Base-by-base conservation (phyloP, 2,113 vertebrate species). In the Corvus hawaiiensis region DNA sequence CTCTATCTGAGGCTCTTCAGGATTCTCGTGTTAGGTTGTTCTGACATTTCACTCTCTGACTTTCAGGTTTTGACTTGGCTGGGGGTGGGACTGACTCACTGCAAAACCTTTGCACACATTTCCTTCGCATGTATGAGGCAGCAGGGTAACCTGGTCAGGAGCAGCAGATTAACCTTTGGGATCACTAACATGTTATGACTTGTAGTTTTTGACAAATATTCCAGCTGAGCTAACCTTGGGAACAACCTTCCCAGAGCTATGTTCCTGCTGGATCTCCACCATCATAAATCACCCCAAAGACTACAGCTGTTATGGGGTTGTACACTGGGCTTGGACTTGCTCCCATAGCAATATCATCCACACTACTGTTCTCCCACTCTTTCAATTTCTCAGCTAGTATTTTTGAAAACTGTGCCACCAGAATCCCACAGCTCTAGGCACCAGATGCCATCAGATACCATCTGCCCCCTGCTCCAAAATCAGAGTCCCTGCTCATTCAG, bases 251-350 rank as follows among this genome's bases (percentile, higher is more conserved):
- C 55, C 71, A 71, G 56, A 94, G 48, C 74, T 83, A 10, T 69
- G n/a, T 11, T 84, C 62, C 69, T 87, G 28, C 24, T 92, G 54
- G 55, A 71, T 63, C 43, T 89, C 46, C 37, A 39, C 21, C 59
- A 66, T 33, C 71, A 51, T 76, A 96, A 93, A 93, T 96, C 63
- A 83, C 48, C 72, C 63, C 72, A 78, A 90, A 94, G 61, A 67
- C 68, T 74, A 32, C 32, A 67, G 85, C 39, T 94, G 68, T 44
- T 52, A 8, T 26, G 35, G 23, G 5, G 10, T 19, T 84, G 7
- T 67, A 23, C 0, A 3, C 73, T 72, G 33, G 37, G 11, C 28
- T 85, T 86, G 39, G 64, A 39, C 13, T 52, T 86, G 35, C 43
- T 94, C 41, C 41, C 13, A 10, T 4, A 28, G 64, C 9, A 4